phyloP scores from a whole-genome alignment of 2,888 invertebrate species.

The Myopa testacea region DNA sequence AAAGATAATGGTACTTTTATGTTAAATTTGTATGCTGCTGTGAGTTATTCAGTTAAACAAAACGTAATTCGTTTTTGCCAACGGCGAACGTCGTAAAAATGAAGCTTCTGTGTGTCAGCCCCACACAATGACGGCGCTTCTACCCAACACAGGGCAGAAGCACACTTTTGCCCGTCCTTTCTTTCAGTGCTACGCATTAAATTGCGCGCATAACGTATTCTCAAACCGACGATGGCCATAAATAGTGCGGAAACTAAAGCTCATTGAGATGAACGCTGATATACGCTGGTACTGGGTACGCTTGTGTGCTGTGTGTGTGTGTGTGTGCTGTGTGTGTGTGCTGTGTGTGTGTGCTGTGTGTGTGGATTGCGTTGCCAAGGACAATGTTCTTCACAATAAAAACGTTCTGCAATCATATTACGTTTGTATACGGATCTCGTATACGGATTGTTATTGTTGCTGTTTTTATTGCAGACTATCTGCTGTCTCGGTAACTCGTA shows the following conservation, averaged over 20 bases:
- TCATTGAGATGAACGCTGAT: background rate
- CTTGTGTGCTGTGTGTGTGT: background rate
- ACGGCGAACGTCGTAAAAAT: too few species aligned
- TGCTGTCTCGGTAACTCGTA: background rate
- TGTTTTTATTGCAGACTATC: background rate
- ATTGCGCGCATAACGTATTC: constrained; percentile 27
- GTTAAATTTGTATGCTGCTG: too few species aligned
- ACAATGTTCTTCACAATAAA: background rate
- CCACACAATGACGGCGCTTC: too few species aligned
- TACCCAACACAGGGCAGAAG: background rate
- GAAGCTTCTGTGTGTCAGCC: too few species aligned
- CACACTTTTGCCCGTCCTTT: constrained; percentile 10
- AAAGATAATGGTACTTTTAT: too few species aligned
- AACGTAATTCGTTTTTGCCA: too few species aligned
- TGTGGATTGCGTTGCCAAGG: background rate
- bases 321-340: background rate
- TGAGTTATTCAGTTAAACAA: too few species aligned
- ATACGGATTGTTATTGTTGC: background rate
- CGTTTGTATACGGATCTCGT: background rate
- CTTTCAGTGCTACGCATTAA: constrained; percentile 25
- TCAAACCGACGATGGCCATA: constrained; percentile 34
- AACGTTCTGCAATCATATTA: too few species aligned
- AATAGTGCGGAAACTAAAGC: constrained; percentile 22
- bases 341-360: background rate
- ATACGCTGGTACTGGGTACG: background rate